Conservation (phyloP, 2,888 invertebrate genomes). For the Galeopsomyia nigrocyanea region DNA sequence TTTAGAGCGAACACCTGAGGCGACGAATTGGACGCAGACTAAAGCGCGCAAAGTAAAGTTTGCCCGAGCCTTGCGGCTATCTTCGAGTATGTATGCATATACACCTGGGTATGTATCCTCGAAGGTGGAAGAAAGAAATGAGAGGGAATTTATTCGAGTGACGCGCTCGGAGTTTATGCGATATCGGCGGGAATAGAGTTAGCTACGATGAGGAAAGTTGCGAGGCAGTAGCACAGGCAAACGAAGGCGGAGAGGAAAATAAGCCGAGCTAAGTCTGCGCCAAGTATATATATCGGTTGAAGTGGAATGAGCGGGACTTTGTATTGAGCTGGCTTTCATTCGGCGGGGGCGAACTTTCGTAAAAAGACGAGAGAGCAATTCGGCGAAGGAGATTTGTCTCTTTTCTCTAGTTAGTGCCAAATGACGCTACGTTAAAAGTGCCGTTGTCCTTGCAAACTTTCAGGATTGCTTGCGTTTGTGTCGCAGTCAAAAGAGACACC, state of each 20-base stretch:
- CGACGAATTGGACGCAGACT: constrained; percentile 54
- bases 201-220: constrained; percentile 10
- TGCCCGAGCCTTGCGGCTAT: constrained; percentile 14
- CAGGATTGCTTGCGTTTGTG: constrained; percentile 9
- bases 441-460: constrained; percentile 25
- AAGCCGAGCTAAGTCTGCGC: constrained; percentile 15
- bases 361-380: constrained; percentile 13
- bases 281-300: constrained; percentile 3
- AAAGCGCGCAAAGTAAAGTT: constrained; percentile 55
- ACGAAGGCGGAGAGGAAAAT: constrained; percentile 19
- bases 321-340: too few relatives aligned
- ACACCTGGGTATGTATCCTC: not conserved
- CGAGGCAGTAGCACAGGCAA: constrained; percentile 31
- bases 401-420: constrained; percentile 39
- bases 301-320: too few relatives aligned
- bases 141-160: constrained; percentile 8
- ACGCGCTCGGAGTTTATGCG: constrained; percentile 2
- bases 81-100: not conserved
- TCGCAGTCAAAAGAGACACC: constrained; percentile 10
- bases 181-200: constrained; percentile 2
- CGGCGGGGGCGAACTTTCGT: constrained; percentile 16
- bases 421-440: constrained; percentile 23
- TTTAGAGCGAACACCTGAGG: constrained; percentile 44
- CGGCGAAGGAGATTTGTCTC: constrained; percentile 31
- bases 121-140: not conserved